Base-by-base conservation (phyloP, 2,797 vertebrate species). In the Kryptolebias ocellatus region DNA sequence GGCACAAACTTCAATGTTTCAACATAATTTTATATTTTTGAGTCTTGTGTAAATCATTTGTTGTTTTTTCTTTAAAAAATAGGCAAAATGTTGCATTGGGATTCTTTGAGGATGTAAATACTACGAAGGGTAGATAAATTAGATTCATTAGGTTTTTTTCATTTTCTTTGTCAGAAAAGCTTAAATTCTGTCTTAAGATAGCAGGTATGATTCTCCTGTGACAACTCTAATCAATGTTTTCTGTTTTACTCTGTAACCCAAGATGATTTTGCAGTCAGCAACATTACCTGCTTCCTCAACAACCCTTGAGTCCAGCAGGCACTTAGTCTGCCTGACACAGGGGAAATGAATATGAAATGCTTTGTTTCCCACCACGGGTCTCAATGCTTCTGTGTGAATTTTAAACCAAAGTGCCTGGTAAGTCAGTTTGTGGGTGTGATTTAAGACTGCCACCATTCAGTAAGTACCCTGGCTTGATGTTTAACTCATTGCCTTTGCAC, bases 311-410 rank as follows among this genome's bases (percentile, higher is more conserved):
- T 86, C 77, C 86, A 83, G 76, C 87, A 89, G 89, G 85, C 86
- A 84, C 72, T 86, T 73, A 79, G 78, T 84, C 76, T 72, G 82
- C 80, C 85, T 84, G 83, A 90, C 89, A 86, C 87, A 76, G 34
- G 89, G 88, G 88, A 89, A 86, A 81, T 77, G 85, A 83, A 89
- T 90, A 91, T 92, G 84, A 91, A 90, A 89, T 83, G 87, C 83
- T 86, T 89, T 90, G 87, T 89, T 90, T 89, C 75, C 83, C 84
- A 67, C 76, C 64, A 67, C 81, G 81, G 81, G 81, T 72, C 79
- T 83, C 86, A 84, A 80, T 84, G 83, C 80, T 55, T 63, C 83
- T 81, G 81, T 84, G 87, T 90, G 80, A 78, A 84, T 89, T 89
- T 84, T 74, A 79, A 79, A 80, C 60, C 80, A 79, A 87, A 87